These are phyloP conservation scores for Seladonia tumulorum DNA, from an alignment of 2,888 invertebrate genomes.

Conservation along the genomic window DNA sequence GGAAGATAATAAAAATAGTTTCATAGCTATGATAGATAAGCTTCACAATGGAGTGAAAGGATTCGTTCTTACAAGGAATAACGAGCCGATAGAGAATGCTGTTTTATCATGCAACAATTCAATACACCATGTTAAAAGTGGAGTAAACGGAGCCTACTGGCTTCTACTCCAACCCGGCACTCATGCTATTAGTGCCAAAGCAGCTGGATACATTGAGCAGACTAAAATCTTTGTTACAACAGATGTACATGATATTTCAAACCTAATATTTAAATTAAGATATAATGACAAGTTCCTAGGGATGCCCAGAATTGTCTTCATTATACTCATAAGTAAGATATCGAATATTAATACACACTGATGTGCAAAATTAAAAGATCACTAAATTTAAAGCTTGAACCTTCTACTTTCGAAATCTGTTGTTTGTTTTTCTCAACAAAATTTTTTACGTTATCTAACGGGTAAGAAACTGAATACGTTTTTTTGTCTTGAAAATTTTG, in stretches of 20 bases:
- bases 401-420: too few species aligned
- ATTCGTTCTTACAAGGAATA: slow-evolving; percentile 76
- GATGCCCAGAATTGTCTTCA: slow-evolving; percentile 91
- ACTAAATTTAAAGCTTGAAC: too few species aligned
- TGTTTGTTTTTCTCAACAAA: too few species aligned
- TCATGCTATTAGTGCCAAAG: slow-evolving; percentile 86
- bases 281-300: slow-evolving; percentile 90
- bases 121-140: slow-evolving; percentile 73
- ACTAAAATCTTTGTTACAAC: slow-evolving; percentile 85
- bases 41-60: slow-evolving; percentile 77
- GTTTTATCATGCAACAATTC: slow-evolving; percentile 78
- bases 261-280: slow-evolving; percentile 88
- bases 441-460: not conserved
- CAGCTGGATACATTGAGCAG: slow-evolving; percentile 87
- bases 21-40: slow-evolving; percentile 75
- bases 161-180: slow-evolving; percentile 81
- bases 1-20: slow-evolving; percentile 77
- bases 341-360: not conserved
- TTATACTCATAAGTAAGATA: slow-evolving; percentile 88
- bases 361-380: not conserved
- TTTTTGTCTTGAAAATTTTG: not conserved
- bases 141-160: slow-evolving; percentile 80
- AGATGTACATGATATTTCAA: slow-evolving; percentile 71
- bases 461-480: not conserved
- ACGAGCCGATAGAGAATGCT: slow-evolving; percentile 77